A percentile compares a stretch with the other conserved stretches of the same genome.
phyloP scores from a whole-genome alignment of 53 echinoderm and acorn worm species.

The Patiria pectinifera region DNA sequence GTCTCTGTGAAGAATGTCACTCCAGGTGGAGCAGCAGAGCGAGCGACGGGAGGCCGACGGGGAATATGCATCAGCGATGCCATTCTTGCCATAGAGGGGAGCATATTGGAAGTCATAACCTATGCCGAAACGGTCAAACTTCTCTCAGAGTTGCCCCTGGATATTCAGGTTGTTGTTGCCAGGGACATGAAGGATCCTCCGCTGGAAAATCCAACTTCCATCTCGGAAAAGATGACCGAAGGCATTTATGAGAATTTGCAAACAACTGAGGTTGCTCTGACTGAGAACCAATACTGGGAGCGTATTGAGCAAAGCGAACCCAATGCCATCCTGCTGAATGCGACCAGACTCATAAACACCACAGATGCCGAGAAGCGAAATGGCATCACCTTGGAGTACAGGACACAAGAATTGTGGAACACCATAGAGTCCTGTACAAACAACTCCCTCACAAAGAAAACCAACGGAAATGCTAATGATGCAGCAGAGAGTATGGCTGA shows the following conservation, averaged over 20 bases:
- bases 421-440: conserved; percentile 48
- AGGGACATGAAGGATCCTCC: conserved; percentile 63
- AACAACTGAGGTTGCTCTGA: background rate
- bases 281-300: conserved; percentile 52
- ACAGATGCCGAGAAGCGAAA: conserved; percentile 63
- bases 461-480: background rate
- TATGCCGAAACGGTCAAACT: conserved; percentile 80
- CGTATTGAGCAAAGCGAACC: conserved; percentile 39
- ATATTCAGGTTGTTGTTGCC: conserved; percentile 80
- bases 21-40: conserved; percentile 84
- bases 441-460: background rate
- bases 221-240: background rate
- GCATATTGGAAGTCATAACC: conserved; percentile 75
- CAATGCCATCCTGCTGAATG: conserved; percentile 46
- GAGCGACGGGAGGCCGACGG: conserved; percentile 67
- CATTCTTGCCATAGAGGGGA: conserved; percentile 78
- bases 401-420: conserved; percentile 59
- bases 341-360: conserved; percentile 48
- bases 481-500: background rate
- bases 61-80: conserved; percentile 77
- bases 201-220: conserved; percentile 13
- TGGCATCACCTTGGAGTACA: conserved; percentile 55
- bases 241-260: background rate
- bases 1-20: conserved; percentile 85
- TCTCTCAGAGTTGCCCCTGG: conserved; percentile 81